Conservation (phyloP, 1,140 invertebrate genomes). For the Hypothenemus hampei region DNA sequence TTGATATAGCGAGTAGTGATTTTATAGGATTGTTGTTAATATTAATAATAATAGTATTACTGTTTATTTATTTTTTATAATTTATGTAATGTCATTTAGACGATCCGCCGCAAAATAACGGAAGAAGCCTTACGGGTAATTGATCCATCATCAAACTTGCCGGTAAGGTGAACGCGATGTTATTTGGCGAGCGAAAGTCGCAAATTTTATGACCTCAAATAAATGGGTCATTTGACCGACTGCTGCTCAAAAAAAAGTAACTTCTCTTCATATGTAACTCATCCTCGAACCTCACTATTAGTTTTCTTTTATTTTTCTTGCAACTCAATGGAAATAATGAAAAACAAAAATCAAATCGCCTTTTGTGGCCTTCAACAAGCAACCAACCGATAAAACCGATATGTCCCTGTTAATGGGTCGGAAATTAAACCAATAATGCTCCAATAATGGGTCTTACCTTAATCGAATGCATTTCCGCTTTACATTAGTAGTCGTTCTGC, state of each 20-base stretch:
- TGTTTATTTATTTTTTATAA: slow-evolving; percentile 11
- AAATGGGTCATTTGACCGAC: slow-evolving; percentile 10
- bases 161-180: too few species aligned
- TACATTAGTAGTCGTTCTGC: slow-evolving; percentile 8
- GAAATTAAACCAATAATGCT: slow-evolving; percentile 15
- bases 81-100: too few species aligned
- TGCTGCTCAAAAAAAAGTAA: slow-evolving; percentile 28
- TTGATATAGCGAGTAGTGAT: slow-evolving; percentile 12
- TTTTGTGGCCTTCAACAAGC: too few species aligned
- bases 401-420: slow-evolving; percentile 5
- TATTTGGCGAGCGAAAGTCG: slow-evolving; percentile 1
- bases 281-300: too few species aligned
- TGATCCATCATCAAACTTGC: too few species aligned
- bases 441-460: slow-evolving; percentile 12
- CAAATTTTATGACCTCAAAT: neutral
- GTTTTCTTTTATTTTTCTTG: too few species aligned
- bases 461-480: slow-evolving; percentile 18
- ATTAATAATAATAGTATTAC: slow-evolving; percentile 7
- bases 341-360: too few species aligned
- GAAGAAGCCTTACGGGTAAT: too few species aligned
- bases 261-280: too few species aligned
- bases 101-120: too few species aligned
- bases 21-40: slow-evolving; percentile 18
- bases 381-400: neutral
- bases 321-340: too few species aligned